Percentiles rank a stretch among this genome's conserved stretches.
These are phyloP conservation scores for Cryptus armator DNA, from an alignment of 2,888 invertebrate genomes.

Conservation along the genomic window DNA sequence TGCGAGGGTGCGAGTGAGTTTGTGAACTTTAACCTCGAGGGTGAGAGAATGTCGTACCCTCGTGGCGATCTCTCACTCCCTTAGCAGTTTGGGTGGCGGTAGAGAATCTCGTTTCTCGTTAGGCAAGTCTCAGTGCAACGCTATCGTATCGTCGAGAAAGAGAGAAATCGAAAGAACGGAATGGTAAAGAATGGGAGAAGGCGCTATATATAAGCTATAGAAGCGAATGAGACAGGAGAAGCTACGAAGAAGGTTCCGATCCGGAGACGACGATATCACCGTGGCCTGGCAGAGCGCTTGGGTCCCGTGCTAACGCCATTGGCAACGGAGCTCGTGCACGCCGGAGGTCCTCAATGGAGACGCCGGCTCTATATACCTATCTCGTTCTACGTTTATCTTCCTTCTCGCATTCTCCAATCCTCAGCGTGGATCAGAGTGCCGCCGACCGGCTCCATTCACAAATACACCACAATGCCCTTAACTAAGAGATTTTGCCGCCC, in stretches of 20 bases:
- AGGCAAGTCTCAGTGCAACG: constrained; percentile 71
- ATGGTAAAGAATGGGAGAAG: constrained; percentile 42
- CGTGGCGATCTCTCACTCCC: constrained; percentile 41
- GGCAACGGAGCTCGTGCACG: constrained; percentile 75
- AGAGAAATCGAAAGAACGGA: constrained; percentile 52
- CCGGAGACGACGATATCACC: constrained; percentile 77
- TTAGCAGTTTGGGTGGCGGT: constrained; percentile 79
- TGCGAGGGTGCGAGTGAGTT: constrained; percentile 50
- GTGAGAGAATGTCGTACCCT: constrained; percentile 51
- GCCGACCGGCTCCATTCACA: constrained; percentile 78
- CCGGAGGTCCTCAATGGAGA: constrained; percentile 78
- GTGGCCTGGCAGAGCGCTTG: constrained; percentile 52
- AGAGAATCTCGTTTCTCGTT: constrained; percentile 81
- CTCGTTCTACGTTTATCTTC: constrained; percentile 60
- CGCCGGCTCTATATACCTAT: constrained; percentile 68
- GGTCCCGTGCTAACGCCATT: constrained; percentile 78
- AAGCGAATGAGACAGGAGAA: constrained; percentile 65
- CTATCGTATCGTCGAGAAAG: constrained; percentile 71
- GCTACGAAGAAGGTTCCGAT: constrained; percentile 74
- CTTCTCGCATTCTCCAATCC: constrained; percentile 64
- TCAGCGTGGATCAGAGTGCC: constrained; percentile 72
- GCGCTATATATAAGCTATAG: constrained; percentile 21
- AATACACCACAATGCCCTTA: constrained; percentile 80
- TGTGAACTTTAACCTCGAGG: constrained; percentile 62
- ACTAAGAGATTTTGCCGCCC: constrained; percentile 79